Percentiles rank a stretch among this genome's conserved stretches.
Evolutionary conservation across 2,888 invertebrate genomes (phyloP).

Genomic region (Caenorhabditis sp.): DNA sequence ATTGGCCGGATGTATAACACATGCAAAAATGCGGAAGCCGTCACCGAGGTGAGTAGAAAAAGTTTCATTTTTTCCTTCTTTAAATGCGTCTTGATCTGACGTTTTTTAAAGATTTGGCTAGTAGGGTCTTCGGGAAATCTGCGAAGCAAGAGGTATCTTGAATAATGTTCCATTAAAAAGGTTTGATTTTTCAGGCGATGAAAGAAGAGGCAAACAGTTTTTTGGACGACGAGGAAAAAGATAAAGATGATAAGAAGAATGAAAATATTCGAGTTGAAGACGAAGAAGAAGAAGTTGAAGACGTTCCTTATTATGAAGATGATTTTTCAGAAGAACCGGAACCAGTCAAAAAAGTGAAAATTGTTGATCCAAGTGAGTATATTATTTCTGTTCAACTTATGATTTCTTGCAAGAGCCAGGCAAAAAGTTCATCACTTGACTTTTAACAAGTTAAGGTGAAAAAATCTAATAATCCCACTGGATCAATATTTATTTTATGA

Average conservation of each 20-base stretch:
- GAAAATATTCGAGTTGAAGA: constrained; percentile 13
- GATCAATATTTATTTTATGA: no score
- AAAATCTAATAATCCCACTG: no score
- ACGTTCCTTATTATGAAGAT: neutral
- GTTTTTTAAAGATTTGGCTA: neutral
- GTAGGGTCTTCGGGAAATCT: neutral
- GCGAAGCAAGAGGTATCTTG: neutral
- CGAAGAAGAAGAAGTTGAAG: constrained; percentile 7
- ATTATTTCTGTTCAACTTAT: neutral
- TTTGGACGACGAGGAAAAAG: constrained; percentile 4
- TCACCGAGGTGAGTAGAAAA: constrained; percentile 4
- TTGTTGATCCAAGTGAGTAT: constrained; percentile 3
- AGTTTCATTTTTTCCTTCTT: neutral
- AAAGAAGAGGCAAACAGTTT: constrained; percentile 10
- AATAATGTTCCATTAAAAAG: neutral
- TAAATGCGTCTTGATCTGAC: neutral
- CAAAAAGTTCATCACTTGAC: no score
- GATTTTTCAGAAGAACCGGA: neutral
- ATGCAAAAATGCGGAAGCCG: constrained; percentile 17
- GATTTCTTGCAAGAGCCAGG: no score
- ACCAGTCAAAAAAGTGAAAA: neutral
- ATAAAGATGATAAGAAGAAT: neutral
- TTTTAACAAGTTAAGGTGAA: no score
- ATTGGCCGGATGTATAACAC: constrained; percentile 24
- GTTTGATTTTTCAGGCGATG: neutral